Evolutionary conservation across 1,140 invertebrate genomes (phyloP), one percentile per base, ranked within the genome.

Genomic region (Physella acuta): DNA sequence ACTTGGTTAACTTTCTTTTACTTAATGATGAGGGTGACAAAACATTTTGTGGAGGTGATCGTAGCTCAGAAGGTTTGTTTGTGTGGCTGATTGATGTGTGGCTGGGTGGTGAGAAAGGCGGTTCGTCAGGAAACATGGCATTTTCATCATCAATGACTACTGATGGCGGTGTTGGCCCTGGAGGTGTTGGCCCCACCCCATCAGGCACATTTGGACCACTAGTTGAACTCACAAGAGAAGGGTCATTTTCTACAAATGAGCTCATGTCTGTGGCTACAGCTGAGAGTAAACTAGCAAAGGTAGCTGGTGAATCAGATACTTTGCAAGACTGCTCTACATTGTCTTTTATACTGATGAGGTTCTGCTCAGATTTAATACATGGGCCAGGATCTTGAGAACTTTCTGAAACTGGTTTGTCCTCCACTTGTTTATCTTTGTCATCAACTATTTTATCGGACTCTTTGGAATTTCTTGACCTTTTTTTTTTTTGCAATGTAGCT

Each of bases 101-200:
- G 17, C 26, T 33, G 2, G 62, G 49, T 52, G 62, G 56, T 4
- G 66, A 68, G 24, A 68, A 68, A 14, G 66, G 30, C 24, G 66
- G 44, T 11, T 26, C 14, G 30, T 66, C 64, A 24, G 64, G 64
- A 34, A 66, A 66, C 64, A 66, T 66, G 5, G 64, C 64, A 37
- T 66, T 66, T 20, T 66, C 64, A 39, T 66, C 64, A 3, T 37
- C 64, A 8, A 66, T 24, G n/a, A 66, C 11, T 1, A 52, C 51
- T 26, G 62, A 3, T 52, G 62, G 30, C 2, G 62, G 62, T 30
- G 34, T 64, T 4, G 44, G 28, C 24, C n/a, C n/a, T n/a, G n/a
- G n/a, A n/a, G n/a, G n/a, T n/a, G n/a, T n/a, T n/a, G n/a, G n/a
- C n/a, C n/a, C n/a, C n/a, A n/a, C n/a, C n/a, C n/a, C n/a, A n/a